These are phyloP conservation scores for Holothuria leucospilota DNA, from an alignment of 53 echinoderm and acorn worm species.

Conservation along the genomic window DNA sequence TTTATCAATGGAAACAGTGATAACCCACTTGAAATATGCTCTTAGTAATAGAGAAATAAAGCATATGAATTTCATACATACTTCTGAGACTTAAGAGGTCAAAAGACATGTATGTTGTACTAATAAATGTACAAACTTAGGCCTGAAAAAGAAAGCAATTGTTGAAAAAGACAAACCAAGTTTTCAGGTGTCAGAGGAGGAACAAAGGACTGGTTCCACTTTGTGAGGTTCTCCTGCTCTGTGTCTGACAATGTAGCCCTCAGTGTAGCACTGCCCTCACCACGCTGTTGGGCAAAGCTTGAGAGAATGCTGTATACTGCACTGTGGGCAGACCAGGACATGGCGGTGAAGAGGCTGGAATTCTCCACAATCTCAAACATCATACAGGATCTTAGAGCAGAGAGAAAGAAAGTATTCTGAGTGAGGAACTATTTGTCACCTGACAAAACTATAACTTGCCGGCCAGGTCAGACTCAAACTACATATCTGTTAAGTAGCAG, in stretches of 20 bases:
- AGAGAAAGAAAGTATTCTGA: no score
- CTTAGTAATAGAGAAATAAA: no score
- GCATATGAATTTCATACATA: no score
- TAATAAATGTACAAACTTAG: background rate
- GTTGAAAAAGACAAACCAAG: slow-evolving; percentile 22
- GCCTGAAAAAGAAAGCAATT: background rate
- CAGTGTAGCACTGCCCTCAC: slow-evolving; percentile 65
- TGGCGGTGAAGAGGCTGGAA: slow-evolving; percentile 57
- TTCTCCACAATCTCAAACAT: slow-evolving; percentile 78
- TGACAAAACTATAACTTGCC: no score
- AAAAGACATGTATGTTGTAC: no score
- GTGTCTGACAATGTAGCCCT: slow-evolving; percentile 72
- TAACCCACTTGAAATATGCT: no score
- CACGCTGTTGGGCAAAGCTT: slow-evolving; percentile 66
- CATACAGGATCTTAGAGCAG: slow-evolving; percentile 70
- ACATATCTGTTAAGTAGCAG: no score
- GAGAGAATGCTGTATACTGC: slow-evolving; percentile 83
- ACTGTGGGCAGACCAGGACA: slow-evolving; percentile 78
- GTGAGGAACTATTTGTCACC: background rate
- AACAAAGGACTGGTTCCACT: slow-evolving; percentile 71
- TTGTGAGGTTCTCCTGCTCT: slow-evolving; percentile 82
- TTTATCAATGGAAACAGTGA: no score
- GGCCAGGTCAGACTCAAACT: no score
- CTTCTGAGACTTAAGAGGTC: no score
- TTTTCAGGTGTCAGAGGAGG: slow-evolving; percentile 2